Conservation (phyloP, 2,888 invertebrate genomes). For the Drosophila nigritarsus region DNA sequence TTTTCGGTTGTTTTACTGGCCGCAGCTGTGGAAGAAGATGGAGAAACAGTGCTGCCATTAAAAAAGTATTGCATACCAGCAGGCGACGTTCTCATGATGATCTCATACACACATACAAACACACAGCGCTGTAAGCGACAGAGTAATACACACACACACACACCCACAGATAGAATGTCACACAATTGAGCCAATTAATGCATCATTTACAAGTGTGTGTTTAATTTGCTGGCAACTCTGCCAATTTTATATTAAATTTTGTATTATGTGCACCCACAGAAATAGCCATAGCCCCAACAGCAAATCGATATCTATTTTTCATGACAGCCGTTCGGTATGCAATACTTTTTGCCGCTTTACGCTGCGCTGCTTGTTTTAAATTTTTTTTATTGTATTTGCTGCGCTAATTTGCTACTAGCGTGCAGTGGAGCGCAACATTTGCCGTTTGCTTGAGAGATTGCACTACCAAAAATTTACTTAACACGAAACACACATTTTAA, state of each 20-base stretch:
- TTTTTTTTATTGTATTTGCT: slow-evolving; percentile 35
- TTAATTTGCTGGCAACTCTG: slow-evolving; percentile 20
- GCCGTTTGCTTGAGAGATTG: slow-evolving; percentile 42
- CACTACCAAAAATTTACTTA: slow-evolving; percentile 45
- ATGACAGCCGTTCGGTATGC: slow-evolving; percentile 75
- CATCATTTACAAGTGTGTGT: slow-evolving; percentile 31
- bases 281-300: slow-evolving; percentile 20
- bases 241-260: slow-evolving; percentile 40
- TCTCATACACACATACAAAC: slow-evolving; percentile 59
- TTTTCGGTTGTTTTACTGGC: slow-evolving; percentile 37
- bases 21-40: slow-evolving; percentile 43
- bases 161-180: slow-evolving; percentile 29
- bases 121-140: slow-evolving; percentile 20
- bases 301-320: slow-evolving; percentile 80
- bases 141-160: slow-evolving; percentile 14
- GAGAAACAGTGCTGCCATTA: slow-evolving; percentile 20
- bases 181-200: slow-evolving; percentile 60
- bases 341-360: slow-evolving; percentile 64
- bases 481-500: slow-evolving; percentile 56
- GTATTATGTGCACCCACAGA: slow-evolving; percentile 32
- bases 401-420: slow-evolving; percentile 45
- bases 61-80: slow-evolving; percentile 72
- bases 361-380: slow-evolving; percentile 14
- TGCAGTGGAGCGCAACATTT: slow-evolving; percentile 66
- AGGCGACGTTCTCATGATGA: slow-evolving; percentile 67